Evolutionary conservation across 2,797 vertebrate species (phyloP), one percentile per base, ranked within the genome.

Genomic region (Falco berigora): DNA sequence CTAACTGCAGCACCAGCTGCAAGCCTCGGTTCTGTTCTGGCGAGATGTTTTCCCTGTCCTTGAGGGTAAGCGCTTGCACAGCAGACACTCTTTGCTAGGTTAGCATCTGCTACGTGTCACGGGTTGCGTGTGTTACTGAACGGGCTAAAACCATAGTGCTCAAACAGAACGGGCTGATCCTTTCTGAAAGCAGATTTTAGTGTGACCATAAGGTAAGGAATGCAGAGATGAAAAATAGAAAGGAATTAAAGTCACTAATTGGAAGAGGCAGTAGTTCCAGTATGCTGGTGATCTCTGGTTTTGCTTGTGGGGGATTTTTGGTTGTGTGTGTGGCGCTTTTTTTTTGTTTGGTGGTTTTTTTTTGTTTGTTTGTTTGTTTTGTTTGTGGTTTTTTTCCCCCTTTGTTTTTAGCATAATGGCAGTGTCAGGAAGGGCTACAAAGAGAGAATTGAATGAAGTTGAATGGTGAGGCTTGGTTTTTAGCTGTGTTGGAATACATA

Each of bases 71-170:
- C 2, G 2, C 23, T 7, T n/a, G 27, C 2, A 1, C 6, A 55
- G 52, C 23, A 30, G 34, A 46, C 52, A 34, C 24, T 58, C 4
- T 66, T 24, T 40, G n/a, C 46, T 47, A 5, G 30, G 40, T 12
- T 34, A n/a, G 12, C 2, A 7, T 27, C 22, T 1, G 9, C 25
- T 61, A 14, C 18, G 2, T 17, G 12, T 55, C 5, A 10, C 3
- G 22, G 75, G 42, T 25, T 47, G 8, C 10, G 19, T 11, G 46
- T 49, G 30, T 73, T 68, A 49, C 2, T 16, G 46, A 50, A 61
- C 6, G 27, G 34, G 12, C 34, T 49, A 61, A 66, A 47, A 11
- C 34, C 16, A 5, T 5, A 24, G 20, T 49, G 66, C 32, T 32
- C 49, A 62, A 18, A 27, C 40, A 42, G 42, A 34, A 44, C 12